Base-by-base conservation (phyloP, 2,888 invertebrate genomes). In the Doris montereyensis region DNA sequence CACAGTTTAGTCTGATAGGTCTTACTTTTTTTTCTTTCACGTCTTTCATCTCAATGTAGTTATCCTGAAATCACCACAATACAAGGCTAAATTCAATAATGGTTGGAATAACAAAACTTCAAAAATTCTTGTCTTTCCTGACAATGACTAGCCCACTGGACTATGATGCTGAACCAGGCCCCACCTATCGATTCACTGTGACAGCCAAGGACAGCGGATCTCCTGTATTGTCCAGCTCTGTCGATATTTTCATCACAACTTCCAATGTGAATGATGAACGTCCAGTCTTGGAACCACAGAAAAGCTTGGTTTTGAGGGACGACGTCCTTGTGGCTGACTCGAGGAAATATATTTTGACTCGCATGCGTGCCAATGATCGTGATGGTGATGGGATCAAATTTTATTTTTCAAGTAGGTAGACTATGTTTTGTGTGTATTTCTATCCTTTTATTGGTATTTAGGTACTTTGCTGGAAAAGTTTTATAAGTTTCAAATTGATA, bases 201-300 rank as follows among this genome's bases (percentile, higher is more conserved):
- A 97, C 97, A 1, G 98, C 98, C 8, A 96, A 95, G 90, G 98
- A 98, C 90, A 97, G 96, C 92, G 98, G 98, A 3, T 96, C 96
- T 90, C 97, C 97, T 0, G 94, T 97, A 0, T 96, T 96, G 91
- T 97, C 96, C 0, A 97, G 97, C 71, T 95, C 96, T 0, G 97
- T 98, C 0, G 97, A 97, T 0, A 97, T 98, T 21, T 94, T 97
- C 79, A 95, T 98, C 79, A 97, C 97, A 90, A 98, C 98, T n/a
- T 97, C 97, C 89, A 98, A 98, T 89, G 97, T 97, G 92, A 98
- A 98, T 92, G 98, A 98, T 90, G 98, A 98, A 92, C 96, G 97
- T 89, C 98, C 98, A 3, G 85, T 84, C 62, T 89, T 91, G 78
- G 84, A 83, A 26, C 78, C 81, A 1, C 83, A 83, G 1, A 82